These are phyloP conservation scores for Epinotia nisella DNA, from an alignment of 2,888 invertebrate species.

Conservation along the genomic window DNA sequence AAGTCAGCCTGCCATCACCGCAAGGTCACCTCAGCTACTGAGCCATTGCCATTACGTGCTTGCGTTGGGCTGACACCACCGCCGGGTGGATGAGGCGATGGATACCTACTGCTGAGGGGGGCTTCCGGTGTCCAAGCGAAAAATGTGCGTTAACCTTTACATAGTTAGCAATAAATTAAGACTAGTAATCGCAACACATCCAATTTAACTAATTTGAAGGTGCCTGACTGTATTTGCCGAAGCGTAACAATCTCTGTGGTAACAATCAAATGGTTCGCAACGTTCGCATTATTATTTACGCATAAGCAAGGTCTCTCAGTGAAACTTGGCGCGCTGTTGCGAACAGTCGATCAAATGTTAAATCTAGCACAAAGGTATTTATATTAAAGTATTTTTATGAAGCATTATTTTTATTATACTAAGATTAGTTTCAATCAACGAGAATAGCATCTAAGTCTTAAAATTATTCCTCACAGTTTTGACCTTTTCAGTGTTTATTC, in stretches of 20 bases:
- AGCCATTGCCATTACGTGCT: too few relatives aligned
- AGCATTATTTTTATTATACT: too few relatives aligned
- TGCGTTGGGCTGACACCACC: too few relatives aligned
- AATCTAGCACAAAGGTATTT: not conserved
- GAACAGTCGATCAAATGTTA: conserved; percentile 11
- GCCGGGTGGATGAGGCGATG: too few relatives aligned
- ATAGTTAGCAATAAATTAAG: not conserved
- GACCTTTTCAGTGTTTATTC: too few relatives aligned
- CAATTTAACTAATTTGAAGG: conserved; percentile 30
- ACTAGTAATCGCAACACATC: conserved; percentile 8
- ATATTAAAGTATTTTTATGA: not conserved
- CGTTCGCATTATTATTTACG: conserved; percentile 27
- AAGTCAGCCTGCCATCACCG: too few relatives aligned
- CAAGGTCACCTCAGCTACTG: too few relatives aligned
- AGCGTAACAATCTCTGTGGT: conserved; percentile 17
- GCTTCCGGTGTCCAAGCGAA: too few relatives aligned
- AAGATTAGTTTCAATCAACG: too few relatives aligned
- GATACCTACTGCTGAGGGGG: not conserved
- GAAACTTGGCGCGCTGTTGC: not conserved
- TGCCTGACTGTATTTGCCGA: conserved; percentile 7
- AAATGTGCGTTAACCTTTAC: not conserved
- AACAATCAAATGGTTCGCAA: conserved; percentile 14
- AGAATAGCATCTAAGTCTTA: too few relatives aligned
- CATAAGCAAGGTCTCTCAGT: conserved; percentile 8
- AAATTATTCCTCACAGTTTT: too few relatives aligned